Evolutionary conservation across 2,113 vertebrate species (phyloP).

Genomic region (Naja naja): DNA sequence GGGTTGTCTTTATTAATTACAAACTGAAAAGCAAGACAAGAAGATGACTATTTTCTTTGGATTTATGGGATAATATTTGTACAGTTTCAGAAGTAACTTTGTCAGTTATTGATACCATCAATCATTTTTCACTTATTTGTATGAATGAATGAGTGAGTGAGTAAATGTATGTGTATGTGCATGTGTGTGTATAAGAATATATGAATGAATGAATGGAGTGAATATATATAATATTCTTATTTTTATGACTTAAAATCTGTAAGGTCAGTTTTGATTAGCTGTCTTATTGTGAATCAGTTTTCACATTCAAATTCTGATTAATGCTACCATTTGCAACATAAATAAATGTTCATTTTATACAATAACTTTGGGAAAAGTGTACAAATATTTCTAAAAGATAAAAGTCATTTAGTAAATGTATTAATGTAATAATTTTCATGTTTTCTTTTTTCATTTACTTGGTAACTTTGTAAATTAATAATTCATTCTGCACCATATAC

Average conservation of each 20-base stretch:
- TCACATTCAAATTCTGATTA: constrained; percentile 56
- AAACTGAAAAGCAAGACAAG: not conserved
- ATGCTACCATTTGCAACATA: constrained; percentile 46
- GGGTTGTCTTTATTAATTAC: not conserved
- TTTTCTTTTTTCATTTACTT: constrained; percentile 58
- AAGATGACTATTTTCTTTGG: constrained; percentile 34
- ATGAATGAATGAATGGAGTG: too few relatives aligned
- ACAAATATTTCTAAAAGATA: not conserved
- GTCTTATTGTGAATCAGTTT: constrained; percentile 57
- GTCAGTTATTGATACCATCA: constrained; percentile 30
- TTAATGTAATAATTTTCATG: constrained; percentile 57
- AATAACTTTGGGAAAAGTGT: constrained; percentile 39
- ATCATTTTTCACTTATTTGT: constrained; percentile 49
- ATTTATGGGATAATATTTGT: constrained; percentile 21
- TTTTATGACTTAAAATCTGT: constrained; percentile 57
- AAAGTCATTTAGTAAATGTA: constrained; percentile 55
- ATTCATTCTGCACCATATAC: constrained; percentile 57
- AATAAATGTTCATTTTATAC: constrained; percentile 50
- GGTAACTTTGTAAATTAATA: constrained; percentile 62
- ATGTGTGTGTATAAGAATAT: too few relatives aligned
- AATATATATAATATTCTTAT: constrained; percentile 30
- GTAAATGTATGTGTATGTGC: not conserved
- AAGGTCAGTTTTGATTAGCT: constrained; percentile 61
- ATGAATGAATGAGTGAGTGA: too few relatives aligned
- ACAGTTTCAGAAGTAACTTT: constrained; percentile 43